Percentiles rank a stretch among this genome's conserved stretches.
phyloP scores from a whole-genome alignment of 2,797 vertebrate species.

The Leptodactylus fallax region DNA sequence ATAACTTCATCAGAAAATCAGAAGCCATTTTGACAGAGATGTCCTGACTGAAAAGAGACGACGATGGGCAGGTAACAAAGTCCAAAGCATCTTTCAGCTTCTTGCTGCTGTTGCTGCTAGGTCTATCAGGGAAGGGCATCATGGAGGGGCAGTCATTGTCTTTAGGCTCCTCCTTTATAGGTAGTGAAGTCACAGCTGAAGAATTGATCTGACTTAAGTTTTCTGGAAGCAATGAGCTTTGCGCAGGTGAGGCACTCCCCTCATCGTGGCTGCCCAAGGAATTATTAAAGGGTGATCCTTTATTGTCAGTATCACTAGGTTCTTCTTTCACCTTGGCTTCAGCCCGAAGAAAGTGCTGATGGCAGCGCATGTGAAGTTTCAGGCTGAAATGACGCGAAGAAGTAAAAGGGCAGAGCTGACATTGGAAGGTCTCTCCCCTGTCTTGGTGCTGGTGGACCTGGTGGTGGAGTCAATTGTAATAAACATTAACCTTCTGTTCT shows the following conservation, averaged over 20 bases:
- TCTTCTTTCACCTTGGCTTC: slow-evolving; percentile 99
- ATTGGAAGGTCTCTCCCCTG: slow-evolving; percentile 98
- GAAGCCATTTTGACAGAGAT: slow-evolving; percentile 98
- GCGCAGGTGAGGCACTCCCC: slow-evolving; percentile 78
- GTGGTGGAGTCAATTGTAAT: slow-evolving; percentile 43
- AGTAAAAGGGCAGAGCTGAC: slow-evolving; percentile 98
- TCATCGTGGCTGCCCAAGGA: slow-evolving; percentile 78
- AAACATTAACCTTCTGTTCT: neutral
- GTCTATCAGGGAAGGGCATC: slow-evolving; percentile 88
- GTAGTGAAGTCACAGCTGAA: slow-evolving; percentile 76
- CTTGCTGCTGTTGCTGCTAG: slow-evolving; percentile 80
- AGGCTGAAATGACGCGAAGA: slow-evolving; percentile 99
- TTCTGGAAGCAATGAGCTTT: slow-evolving; percentile 79
- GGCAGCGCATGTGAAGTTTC: slow-evolving; percentile 99
- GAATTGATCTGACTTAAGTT: slow-evolving; percentile 81
- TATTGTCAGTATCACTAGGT: slow-evolving; percentile 89
- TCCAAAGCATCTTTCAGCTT: slow-evolving; percentile 83
- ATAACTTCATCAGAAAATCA: slow-evolving; percentile 98
- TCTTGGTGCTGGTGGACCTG: slow-evolving; percentile 99
- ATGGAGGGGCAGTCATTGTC: slow-evolving; percentile 84
- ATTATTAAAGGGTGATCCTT: slow-evolving; percentile 87
- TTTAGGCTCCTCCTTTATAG: slow-evolving; percentile 96
- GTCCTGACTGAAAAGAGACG: slow-evolving; percentile 95
- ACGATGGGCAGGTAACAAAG: slow-evolving; percentile 80
- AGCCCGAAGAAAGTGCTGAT: slow-evolving; percentile 97